Conservation (phyloP, 37 sponge, comb jelly and placozoan species). For the Theonella swinhoei region DNA sequence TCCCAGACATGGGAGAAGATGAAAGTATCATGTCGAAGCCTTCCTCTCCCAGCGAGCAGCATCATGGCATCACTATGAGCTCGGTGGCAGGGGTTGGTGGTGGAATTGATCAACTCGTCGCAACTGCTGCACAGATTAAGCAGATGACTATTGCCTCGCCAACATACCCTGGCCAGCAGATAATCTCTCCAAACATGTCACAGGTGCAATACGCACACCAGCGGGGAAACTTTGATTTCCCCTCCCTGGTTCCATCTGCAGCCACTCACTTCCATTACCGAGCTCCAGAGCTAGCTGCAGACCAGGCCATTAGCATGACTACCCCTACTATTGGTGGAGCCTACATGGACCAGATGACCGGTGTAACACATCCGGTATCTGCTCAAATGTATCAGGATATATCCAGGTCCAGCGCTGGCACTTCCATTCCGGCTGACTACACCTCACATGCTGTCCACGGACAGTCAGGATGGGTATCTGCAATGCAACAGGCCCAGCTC, state of each 20-base stretch:
- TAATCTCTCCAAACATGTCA: not conserved
- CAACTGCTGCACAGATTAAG: not conserved
- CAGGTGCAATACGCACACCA: not conserved
- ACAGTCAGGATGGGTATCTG: not conserved
- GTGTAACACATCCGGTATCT: not conserved
- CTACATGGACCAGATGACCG: not conserved
- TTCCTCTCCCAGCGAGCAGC: not conserved
- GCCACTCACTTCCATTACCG: not conserved
- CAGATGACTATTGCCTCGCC: not conserved
- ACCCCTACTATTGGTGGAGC: not conserved
- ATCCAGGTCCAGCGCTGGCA: not conserved
- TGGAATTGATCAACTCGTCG: not conserved
- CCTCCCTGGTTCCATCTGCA: not conserved
- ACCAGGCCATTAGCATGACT: not conserved
- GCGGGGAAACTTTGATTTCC: not conserved
- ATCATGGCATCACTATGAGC: not conserved
- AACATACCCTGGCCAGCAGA: not conserved
- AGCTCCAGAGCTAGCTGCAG: not conserved
- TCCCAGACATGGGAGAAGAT: constrained; percentile 13
- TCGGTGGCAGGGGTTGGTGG: no score
- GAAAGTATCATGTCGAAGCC: not conserved
- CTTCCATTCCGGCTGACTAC: not conserved
- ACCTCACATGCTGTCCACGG: not conserved
- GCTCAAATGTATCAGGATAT: not conserved
- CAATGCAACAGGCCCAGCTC: not conserved